Base-by-base conservation (phyloP, 1,140 invertebrate species). In the Drosophila albomicans region DNA sequence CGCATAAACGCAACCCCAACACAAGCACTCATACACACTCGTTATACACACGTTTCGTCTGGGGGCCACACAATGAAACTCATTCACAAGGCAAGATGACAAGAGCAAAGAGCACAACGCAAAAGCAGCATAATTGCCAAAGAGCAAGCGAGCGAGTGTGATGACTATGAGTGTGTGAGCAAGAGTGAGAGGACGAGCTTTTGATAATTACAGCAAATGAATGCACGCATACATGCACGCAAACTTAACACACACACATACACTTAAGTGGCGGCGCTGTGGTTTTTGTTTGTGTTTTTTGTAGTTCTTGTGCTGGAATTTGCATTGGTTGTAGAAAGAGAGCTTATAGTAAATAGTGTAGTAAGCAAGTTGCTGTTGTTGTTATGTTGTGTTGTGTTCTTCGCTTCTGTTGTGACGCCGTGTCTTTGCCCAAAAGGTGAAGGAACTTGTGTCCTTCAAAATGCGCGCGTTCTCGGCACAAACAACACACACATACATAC, bases 381-480 rank as follows among this genome's bases (percentile, higher is more conserved):
- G 48, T 62, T 68, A 32, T 72, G 51, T 20, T 67, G 45, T 58
- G 32, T 45, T 59, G n/a, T 68, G 51, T 54, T 54, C 1, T 52
- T 48, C 28, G 46, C 35, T 46, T 43, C 3, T 67, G 70, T 59
- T 58, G 48, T 73, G 67, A 62, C 59, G 69, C 20, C 61, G 49
- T 25, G 20, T 51, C 51, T 70, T 70, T 70, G 58, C 10, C 32
- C 10, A 41, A 82, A 72, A 81, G 84, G 84, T 88, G 78, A 88
- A 88, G 85, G 84, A 88, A 88, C 84, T 89, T 54, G 59, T 88
- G 84, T 88, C 84, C 84, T 88, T 88, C 84, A 78, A 88, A 87
- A 67, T 75, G 80, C 77, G 84, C 84, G 82, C 82, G 84, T 80
- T 67, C 61, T 41, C 66, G 49, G 45, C 35, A 54, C 28, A 59